Percentiles rank a stretch among this genome's conserved stretches.
Evolutionary conservation across 1,140 invertebrate species (phyloP).

Genomic region (Calephelis nemesis): DNA sequence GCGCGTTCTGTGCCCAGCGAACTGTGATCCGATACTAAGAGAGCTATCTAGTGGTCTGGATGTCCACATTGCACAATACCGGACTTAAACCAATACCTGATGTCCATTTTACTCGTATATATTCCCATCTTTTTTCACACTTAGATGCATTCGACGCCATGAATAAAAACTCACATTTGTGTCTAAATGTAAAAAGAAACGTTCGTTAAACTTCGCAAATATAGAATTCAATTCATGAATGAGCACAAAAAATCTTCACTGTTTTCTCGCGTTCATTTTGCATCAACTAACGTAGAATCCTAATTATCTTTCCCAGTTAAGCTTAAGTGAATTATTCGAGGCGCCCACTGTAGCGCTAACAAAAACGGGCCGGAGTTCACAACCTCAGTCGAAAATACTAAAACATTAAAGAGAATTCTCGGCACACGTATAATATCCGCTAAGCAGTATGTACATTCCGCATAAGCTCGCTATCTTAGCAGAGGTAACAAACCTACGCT

Average conservation of each 20-base stretch:
- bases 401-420: conserved; percentile 75
- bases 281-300: conserved; percentile 78
- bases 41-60: conserved; percentile 54
- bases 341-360: conserved; percentile 75
- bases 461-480: conserved; percentile 72
- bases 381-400: conserved; percentile 78
- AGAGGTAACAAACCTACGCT: conserved; percentile 60
- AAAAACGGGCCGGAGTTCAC: conserved; percentile 71
- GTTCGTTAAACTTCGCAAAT: conserved; percentile 76
- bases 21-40: conserved; percentile 66
- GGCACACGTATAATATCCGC: conserved; percentile 70
- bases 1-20: conserved; percentile 64
- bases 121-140: conserved; percentile 18
- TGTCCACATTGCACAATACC: conserved; percentile 45
- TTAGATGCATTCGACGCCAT: conserved; percentile 43
- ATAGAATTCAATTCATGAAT: conserved; percentile 79
- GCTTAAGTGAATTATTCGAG: conserved; percentile 78
- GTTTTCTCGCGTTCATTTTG: conserved; percentile 77
- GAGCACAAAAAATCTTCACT: conserved; percentile 75
- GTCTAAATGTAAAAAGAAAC: conserved; percentile 61
- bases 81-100: conserved; percentile 1
- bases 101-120: not conserved
- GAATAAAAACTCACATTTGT: conserved; percentile 58
- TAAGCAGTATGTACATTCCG: conserved; percentile 61
- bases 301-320: conserved; percentile 79